Evolutionary conservation across 1,140 invertebrate genomes (phyloP).

Genomic region (Hypothenemus hampei): DNA sequence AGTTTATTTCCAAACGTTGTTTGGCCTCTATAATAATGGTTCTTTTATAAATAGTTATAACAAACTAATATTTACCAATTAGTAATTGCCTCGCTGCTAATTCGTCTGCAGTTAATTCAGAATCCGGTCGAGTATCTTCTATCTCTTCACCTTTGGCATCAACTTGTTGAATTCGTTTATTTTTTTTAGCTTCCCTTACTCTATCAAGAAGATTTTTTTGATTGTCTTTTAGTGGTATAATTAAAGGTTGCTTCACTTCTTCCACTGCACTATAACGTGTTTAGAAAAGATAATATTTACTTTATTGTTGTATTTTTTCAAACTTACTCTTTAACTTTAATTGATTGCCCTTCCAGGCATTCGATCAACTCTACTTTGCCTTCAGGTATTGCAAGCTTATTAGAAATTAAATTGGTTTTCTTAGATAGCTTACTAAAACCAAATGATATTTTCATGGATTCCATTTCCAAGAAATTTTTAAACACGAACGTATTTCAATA

Average conservation of each 20-base stretch:
- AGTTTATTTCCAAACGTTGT: slow-evolving; percentile 36
- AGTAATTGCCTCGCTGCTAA: slow-evolving; percentile 49
- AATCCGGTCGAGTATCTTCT: slow-evolving; percentile 39
- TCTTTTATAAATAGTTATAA: background rate
- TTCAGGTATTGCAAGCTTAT: slow-evolving; percentile 30
- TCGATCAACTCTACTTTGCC: slow-evolving; percentile 63
- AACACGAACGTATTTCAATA: background rate
- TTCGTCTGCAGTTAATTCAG: slow-evolving; percentile 50
- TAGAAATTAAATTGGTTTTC: slow-evolving; percentile 50
- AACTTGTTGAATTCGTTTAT: too few relatives aligned
- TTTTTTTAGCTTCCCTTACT: slow-evolving; percentile 30
- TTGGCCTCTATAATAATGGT: slow-evolving; percentile 33
- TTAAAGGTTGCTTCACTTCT: slow-evolving; percentile 50
- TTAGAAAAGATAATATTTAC: slow-evolving; percentile 23
- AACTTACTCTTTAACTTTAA: slow-evolving; percentile 65
- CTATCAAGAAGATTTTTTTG: slow-evolving; percentile 48
- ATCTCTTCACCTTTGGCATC: slow-evolving; percentile 33
- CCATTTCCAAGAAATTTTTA: slow-evolving; percentile 32
- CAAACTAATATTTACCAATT: slow-evolving; percentile 28
- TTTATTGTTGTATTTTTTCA: slow-evolving; percentile 16
- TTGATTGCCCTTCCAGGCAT: slow-evolving; percentile 67
- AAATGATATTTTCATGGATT: slow-evolving; percentile 70
- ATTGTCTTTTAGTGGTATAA: slow-evolving; percentile 59
- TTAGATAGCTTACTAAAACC: slow-evolving; percentile 67
- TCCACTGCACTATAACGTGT: slow-evolving; percentile 53